Evolutionary conservation across 2,888 invertebrate genomes (phyloP), one percentile per base, ranked within the genome.

Genomic region (Tipula vernalis): DNA sequence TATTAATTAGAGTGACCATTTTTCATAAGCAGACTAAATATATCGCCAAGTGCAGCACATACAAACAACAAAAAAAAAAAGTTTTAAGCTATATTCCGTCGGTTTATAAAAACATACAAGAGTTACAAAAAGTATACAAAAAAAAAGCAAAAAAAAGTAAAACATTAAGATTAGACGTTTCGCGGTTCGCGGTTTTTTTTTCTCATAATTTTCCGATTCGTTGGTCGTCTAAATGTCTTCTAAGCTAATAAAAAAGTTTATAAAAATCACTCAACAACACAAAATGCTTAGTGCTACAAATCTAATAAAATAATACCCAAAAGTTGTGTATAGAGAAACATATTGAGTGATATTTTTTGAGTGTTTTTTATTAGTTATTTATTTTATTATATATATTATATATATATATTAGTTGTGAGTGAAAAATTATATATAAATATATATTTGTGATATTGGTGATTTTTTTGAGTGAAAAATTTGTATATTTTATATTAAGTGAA

Each of bases 311-410:
- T 71, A 71, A 28, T 51, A 71, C 2, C 71, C 18, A 71, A 71
- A 71, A 71, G 71, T 71, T 71, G 28, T 28, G 10, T n/a, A 44
- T 5, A 51, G n/a, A 71, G 28, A 28, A 71, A 71, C 71, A 28
- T 71, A n/a, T 71, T 71, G 71, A 71, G 71, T 71, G 71, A 71
- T 71, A 71, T 71, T 71, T 71, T 71, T 71, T 71, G 71, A 71
- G 71, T 71, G 71, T 71, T 71, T 71, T 71, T 71, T 71, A 71
- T 71, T 71, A 71, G 18, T 71, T 71, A 71, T 51, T 51, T 71
- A 71, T 71, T 57, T 51, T 71, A 71, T 71, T 71, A 28, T 28
- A 28, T 28, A 28, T 28, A 28, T 28, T 28, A 28, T 28, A 28
- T 28, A 28, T 28, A 28, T 28, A 28, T n/a, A 28, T 28, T 0